Conservation (phyloP, 2,888 invertebrate genomes). For the Mesopsocus fuscifrons region DNA sequence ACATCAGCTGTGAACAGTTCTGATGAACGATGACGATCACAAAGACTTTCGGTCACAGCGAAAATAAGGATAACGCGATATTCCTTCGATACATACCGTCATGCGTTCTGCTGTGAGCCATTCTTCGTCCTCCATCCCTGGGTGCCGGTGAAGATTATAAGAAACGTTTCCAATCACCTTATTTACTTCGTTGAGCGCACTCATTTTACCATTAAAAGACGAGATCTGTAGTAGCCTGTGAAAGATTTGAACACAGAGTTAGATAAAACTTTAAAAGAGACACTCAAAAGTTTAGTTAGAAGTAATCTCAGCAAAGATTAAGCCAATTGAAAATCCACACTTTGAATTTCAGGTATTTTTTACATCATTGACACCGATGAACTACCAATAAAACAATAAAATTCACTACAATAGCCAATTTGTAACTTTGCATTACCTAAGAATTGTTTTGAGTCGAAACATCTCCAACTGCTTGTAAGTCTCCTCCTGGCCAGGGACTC, state of each 20-base stretch:
- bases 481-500: conserved; percentile 70
- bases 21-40: too few relatives aligned
- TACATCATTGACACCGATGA: too few relatives aligned
- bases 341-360: conserved; percentile 8
- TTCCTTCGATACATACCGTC: conserved; percentile 81
- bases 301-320: too few relatives aligned
- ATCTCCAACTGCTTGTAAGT: conserved; percentile 68
- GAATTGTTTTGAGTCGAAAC: conserved; percentile 89
- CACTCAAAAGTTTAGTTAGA: too few relatives aligned
- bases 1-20: too few relatives aligned
- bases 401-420: too few relatives aligned
- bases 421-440: too few relatives aligned
- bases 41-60: too few relatives aligned
- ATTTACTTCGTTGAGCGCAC: conserved; percentile 94
- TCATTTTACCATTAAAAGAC: conserved; percentile 98
- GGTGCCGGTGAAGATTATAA: conserved; percentile 64
- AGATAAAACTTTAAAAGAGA: too few relatives aligned
- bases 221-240: conserved; percentile 77
- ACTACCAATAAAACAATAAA: too few relatives aligned
- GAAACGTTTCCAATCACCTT: conserved; percentile 84
- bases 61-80: too few relatives aligned
- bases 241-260: conserved; percentile 17
- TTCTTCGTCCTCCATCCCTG: conserved; percentile 59
- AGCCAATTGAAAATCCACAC: conserved; percentile 9
- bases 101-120: conserved; percentile 88